Evolutionary conservation across 2,113 vertebrate genomes (phyloP).

Genomic region (Parotia lawesii): DNA sequence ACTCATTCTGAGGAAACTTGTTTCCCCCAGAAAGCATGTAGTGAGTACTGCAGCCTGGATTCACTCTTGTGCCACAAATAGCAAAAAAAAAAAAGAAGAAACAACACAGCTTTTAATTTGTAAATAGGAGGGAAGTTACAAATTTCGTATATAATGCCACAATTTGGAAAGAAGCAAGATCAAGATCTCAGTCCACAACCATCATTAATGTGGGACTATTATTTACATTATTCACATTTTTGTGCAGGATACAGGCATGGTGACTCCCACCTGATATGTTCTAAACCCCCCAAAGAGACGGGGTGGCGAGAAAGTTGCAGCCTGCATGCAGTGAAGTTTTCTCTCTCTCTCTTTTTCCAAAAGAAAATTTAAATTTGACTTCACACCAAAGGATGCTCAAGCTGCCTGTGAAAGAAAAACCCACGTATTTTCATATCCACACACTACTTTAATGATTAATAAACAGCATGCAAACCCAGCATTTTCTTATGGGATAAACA

Average conservation of each 20-base stretch:
- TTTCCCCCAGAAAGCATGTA: background rate
- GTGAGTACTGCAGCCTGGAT: background rate
- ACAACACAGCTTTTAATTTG: background rate
- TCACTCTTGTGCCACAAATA: background rate
- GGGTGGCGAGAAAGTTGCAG: background rate
- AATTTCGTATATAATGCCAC: background rate
- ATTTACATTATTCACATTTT: background rate
- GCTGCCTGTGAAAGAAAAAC: background rate
- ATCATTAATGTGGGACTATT: background rate
- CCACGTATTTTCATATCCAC: background rate
- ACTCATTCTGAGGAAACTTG: background rate
- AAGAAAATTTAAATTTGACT: background rate
- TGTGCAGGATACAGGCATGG: background rate
- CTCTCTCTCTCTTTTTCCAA: background rate
- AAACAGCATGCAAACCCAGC: background rate
- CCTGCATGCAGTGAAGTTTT: background rate
- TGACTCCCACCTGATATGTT: background rate
- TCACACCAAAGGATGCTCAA: background rate
- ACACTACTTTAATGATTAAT: background rate
- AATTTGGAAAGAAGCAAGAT: background rate
- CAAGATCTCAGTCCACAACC: background rate
- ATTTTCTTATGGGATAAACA: background rate
- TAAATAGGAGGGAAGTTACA: background rate
- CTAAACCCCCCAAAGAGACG: rapidly evolving
- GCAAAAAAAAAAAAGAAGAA: background rate